These are phyloP conservation scores for Lysandra bellargus DNA, from an alignment of 2,888 invertebrate genomes.

Conservation along the genomic window DNA sequence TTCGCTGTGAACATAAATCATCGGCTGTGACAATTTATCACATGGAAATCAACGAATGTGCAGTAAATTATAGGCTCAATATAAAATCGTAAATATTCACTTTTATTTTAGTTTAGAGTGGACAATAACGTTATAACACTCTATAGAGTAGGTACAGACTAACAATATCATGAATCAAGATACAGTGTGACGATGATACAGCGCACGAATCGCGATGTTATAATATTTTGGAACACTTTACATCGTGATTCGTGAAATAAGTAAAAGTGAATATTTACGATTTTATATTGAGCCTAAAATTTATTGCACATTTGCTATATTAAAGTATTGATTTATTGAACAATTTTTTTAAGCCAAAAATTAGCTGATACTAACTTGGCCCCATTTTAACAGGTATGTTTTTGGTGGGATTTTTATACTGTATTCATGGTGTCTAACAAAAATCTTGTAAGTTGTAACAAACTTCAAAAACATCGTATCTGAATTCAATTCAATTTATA, in stretches of 20 bases:
- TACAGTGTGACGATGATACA: too few species aligned
- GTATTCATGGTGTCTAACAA: too few species aligned
- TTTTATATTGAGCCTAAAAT: background rate
- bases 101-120: background rate
- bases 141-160: too few species aligned
- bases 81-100: constrained; percentile 5
- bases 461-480: background rate
- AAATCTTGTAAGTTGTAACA: too few species aligned
- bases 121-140: background rate
- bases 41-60: background rate
- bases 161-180: too few species aligned
- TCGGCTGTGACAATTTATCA: background rate
- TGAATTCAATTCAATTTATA: background rate
- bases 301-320: background rate
- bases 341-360: too few species aligned
- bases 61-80: background rate
- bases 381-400: too few species aligned
- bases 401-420: too few species aligned
- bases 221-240: too few species aligned
- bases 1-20: background rate
- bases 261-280: background rate
- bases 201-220: background rate
- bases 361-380: too few species aligned
- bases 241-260: background rate
- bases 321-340: too few species aligned